Evolutionary conservation across 2,797 vertebrate species (phyloP).

Genomic region (Melanotaenia pygmaea): DNA sequence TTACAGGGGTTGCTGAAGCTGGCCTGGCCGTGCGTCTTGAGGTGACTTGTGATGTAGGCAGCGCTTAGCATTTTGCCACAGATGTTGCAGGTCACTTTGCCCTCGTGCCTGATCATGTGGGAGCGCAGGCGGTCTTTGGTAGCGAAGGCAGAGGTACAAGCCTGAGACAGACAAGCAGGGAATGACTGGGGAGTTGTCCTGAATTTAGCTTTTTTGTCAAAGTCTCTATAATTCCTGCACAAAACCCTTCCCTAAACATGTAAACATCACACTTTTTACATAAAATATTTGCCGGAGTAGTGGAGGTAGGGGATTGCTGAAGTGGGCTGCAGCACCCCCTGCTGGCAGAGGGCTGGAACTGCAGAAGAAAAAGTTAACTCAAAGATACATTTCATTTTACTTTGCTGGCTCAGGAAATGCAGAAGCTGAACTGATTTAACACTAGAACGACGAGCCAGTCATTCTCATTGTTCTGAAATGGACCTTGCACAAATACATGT

Average conservation of each 20-base stretch:
- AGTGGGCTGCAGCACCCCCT: neutral
- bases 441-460: no score
- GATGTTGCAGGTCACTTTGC: constrained; percentile 99
- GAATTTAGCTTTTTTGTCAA: no score
- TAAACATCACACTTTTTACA: neutral
- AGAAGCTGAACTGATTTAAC: no score
- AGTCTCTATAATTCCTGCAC: neutral
- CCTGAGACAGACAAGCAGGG: constrained; percentile 76
- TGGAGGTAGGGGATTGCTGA: no score
- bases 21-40: constrained; percentile 98
- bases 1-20: constrained; percentile 90
- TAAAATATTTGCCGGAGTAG: neutral
- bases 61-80: constrained; percentile 99
- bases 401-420: no score
- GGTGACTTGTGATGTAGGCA: constrained; percentile 98
- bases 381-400: no score
- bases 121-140: constrained; percentile 99
- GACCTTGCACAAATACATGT: no score
- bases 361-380: neutral
- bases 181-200: no score
- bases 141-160: constrained; percentile 99
- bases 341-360: neutral
- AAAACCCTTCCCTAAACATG: no score
- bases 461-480: no score
- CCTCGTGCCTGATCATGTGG: constrained; percentile 99